These are phyloP conservation scores for Scaptomyza hsui DNA, from an alignment of 1,140 invertebrate genomes.

Conservation along the genomic window DNA sequence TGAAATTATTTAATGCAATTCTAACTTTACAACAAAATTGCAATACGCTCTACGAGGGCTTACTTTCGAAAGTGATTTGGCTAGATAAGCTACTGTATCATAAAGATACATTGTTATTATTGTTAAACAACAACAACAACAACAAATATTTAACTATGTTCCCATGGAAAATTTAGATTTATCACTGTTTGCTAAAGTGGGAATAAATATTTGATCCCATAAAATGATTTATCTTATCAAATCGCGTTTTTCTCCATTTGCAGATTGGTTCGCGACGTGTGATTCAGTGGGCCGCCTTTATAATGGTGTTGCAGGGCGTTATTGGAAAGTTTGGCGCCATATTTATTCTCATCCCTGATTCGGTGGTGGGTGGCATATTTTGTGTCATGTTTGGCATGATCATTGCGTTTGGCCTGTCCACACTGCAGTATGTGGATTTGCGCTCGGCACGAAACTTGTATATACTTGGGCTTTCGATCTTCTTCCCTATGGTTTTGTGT, in stretches of 20 bases:
- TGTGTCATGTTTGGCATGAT: constrained; percentile 96
- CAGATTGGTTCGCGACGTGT: constrained; percentile 94
- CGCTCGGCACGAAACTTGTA: constrained; percentile 93
- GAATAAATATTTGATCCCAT: no score
- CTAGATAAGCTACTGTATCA: no score
- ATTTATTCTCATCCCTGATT: constrained; percentile 95
- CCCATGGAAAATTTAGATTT: no score
- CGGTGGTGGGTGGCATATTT: constrained; percentile 94
- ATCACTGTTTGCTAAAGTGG: no score
- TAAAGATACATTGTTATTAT: no score
- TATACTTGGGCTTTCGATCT: constrained; percentile 94
- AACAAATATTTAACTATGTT: no score
- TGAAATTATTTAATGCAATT: no score
- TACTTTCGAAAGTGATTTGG: no score
- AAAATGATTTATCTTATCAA: no score
- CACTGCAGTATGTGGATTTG: constrained; percentile 92
- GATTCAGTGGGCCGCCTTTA: constrained; percentile 90
- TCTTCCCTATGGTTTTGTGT: constrained; percentile 92
- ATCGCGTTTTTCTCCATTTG: constrained; percentile 1
- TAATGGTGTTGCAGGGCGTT: constrained; percentile 92
- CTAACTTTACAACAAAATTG: no score
- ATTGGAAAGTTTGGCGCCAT: constrained; percentile 93
- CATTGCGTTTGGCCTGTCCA: constrained; percentile 91
- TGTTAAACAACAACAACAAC: no score
- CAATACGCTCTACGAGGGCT: no score